phyloP scores from a whole-genome alignment of 2,888 invertebrate species.

The Lasioglossum calceatum region DNA sequence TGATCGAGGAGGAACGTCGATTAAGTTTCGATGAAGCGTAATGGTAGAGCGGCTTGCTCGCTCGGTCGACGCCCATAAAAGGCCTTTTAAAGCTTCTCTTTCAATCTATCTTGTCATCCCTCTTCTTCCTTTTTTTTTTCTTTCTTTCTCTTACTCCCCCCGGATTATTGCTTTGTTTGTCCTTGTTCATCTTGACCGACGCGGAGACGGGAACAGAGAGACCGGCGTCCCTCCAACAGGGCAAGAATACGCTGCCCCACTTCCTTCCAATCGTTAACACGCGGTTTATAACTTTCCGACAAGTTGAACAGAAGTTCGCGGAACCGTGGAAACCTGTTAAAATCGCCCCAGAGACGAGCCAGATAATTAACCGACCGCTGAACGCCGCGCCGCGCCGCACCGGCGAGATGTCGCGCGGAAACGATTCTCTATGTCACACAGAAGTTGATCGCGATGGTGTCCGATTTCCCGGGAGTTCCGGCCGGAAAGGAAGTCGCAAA shows the following conservation, averaged over 20 bases:
- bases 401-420: conserved; percentile 12
- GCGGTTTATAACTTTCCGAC: conserved; percentile 8
- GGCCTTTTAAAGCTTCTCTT: conserved; percentile 46
- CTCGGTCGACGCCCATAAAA: conserved; percentile 44
- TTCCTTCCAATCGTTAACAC: neutral
- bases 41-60: conserved; percentile 49
- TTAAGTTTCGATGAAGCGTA: conserved; percentile 65
- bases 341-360: conserved; percentile 1
- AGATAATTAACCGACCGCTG: conserved; percentile 5
- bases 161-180: conserved; percentile 21
- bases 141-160: neutral
- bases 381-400: neutral
- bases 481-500: neutral
- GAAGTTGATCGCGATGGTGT: conserved; percentile 15
- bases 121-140: conserved; percentile 1
- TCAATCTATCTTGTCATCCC: conserved; percentile 26
- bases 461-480: neutral
- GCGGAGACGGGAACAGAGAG: neutral
- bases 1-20: conserved; percentile 57
- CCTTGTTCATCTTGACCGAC: neutral
- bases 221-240: neutral
- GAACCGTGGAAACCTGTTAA: neutral
- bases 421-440: neutral
- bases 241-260: conserved; percentile 15
- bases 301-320: conserved; percentile 2